Evolutionary conservation across 2,113 vertebrate genomes (phyloP).

Genomic region (Dasyprocta punctata): DNA sequence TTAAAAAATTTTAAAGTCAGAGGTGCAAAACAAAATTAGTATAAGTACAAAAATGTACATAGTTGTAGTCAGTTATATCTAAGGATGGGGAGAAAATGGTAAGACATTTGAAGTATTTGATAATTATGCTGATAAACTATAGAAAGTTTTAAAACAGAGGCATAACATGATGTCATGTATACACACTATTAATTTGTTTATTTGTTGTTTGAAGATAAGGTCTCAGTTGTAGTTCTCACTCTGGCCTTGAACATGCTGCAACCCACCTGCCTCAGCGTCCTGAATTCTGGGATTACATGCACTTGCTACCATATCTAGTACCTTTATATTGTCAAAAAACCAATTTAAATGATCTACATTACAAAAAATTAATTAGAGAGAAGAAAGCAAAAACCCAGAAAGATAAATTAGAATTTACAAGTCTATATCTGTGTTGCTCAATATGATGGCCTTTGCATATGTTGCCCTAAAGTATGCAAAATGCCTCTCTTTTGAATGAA

Average conservation of each 20-base stretch:
- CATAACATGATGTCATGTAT: not conserved
- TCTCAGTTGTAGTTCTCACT: not conserved
- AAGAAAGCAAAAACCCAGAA: not conserved
- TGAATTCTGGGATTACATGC: not conserved
- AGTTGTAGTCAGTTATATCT: not conserved
- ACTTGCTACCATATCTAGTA: not conserved
- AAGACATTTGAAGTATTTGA: not conserved
- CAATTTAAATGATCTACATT: not conserved
- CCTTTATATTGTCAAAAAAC: not conserved
- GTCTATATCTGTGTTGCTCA: not conserved
- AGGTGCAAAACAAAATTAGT: not conserved
- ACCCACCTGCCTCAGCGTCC: not conserved
- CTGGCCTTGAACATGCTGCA: not conserved
- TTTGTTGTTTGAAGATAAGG: not conserved
- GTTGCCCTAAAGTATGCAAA: not conserved
- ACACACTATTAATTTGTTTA: not conserved
- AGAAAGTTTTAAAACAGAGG: not conserved
- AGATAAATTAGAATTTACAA: not conserved
- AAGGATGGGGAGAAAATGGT: not conserved
- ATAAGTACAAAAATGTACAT: not conserved
- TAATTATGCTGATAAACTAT: not conserved
- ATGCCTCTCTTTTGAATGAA: not conserved
- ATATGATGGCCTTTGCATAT: not conserved
- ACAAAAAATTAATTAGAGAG: not conserved
- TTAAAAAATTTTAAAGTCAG: not conserved